Evolutionary conservation across 2,113 vertebrate genomes (phyloP).

Genomic region (Misgurnus mizolepis): DNA sequence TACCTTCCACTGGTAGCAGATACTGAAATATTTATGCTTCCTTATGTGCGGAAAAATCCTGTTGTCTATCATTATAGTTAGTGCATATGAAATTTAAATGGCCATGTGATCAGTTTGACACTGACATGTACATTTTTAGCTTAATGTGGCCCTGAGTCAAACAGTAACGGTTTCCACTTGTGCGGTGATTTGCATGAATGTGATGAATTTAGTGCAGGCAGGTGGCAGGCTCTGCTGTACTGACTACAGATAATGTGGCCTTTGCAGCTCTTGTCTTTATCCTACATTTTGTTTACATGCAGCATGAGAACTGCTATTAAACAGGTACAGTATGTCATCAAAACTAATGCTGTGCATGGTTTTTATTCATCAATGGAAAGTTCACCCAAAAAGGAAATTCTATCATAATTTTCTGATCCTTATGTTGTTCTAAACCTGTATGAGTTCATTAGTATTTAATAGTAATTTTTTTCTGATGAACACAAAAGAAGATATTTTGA

Average conservation of each 20-base stretch:
- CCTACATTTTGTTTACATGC: constrained; percentile 78
- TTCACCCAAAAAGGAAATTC: too few species aligned
- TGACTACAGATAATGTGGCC: neutral
- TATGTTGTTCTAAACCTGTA: too few species aligned
- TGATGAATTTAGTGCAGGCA: too few species aligned
- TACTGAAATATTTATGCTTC: too few species aligned
- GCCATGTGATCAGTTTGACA: neutral
- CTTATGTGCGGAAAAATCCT: neutral
- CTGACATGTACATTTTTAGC: neutral
- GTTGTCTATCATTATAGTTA: neutral
- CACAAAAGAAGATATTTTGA: too few species aligned
- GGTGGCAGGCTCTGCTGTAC: neutral
- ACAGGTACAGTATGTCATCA: constrained; percentile 76
- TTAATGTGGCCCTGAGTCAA: neutral
- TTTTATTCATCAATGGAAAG: neutral
- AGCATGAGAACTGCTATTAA: constrained; percentile 70
- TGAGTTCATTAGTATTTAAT: too few species aligned
- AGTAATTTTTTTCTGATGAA: too few species aligned
- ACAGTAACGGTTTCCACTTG: too few species aligned
- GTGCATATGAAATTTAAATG: neutral
- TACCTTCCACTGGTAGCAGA: too few species aligned
- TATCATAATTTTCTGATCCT: too few species aligned
- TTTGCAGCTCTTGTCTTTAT: constrained; percentile 11
- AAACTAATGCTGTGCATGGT: constrained; percentile 3
- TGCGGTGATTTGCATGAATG: too few species aligned